Evolutionary conservation across 2,797 vertebrate genomes (phyloP).

Genomic region (Xiphophorus birchmanni): DNA sequence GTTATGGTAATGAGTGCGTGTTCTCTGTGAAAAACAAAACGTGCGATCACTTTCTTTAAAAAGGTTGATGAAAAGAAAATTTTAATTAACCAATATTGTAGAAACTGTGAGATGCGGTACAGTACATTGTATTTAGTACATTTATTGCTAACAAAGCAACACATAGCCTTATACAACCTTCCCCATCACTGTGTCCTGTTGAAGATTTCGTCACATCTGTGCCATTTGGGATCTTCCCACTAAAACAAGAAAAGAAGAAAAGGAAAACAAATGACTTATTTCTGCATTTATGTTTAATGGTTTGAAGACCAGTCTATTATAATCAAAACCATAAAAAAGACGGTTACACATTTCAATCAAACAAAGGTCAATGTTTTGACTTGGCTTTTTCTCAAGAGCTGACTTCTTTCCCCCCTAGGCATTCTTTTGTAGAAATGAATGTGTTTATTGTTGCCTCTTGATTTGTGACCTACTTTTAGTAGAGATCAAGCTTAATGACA

Average conservation of each 20-base stretch:
- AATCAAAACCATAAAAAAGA: not conserved
- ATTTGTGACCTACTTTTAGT: not conserved
- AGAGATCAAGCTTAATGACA: not conserved
- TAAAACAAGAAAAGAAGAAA: conserved; percentile 53
- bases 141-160: not conserved
- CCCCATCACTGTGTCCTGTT: conserved; percentile 82
- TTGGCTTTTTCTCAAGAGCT: not conserved
- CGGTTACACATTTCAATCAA: not conserved
- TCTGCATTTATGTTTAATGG: not conserved
- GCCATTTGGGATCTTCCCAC: conserved; percentile 94
- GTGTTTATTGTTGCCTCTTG: not conserved
- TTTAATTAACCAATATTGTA: not conserved
- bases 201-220: conserved; percentile 82
- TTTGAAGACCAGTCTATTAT: not conserved
- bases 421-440: not conserved
- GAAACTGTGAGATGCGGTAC: not conserved
- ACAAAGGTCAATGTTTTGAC: not conserved
- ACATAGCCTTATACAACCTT: conserved; percentile 80
- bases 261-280: not conserved
- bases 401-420: not conserved
- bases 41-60: not conserved
- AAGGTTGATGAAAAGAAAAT: not conserved
- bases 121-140: not conserved
- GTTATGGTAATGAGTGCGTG: not conserved
- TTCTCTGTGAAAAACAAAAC: not conserved